Evolutionary conservation across 2,797 vertebrate species (phyloP).

Genomic region (Poecilia gillii): DNA sequence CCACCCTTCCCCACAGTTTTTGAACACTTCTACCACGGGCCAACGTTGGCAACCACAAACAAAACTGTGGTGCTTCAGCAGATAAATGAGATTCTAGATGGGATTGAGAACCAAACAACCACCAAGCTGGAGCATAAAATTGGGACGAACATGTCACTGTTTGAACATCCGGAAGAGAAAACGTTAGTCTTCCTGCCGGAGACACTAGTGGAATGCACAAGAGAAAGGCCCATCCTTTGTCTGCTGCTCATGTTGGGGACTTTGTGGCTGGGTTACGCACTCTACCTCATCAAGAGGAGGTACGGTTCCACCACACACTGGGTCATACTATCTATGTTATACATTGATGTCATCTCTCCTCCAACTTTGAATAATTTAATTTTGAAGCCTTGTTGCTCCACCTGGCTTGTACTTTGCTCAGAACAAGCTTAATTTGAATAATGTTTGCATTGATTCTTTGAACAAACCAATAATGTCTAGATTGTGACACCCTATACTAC

Average conservation of each 20-base stretch:
- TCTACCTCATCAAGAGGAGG: slow-evolving; percentile 94
- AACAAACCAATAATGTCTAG: neutral
- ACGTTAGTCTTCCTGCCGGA: slow-evolving; percentile 52
- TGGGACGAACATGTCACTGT: slow-evolving; percentile 5
- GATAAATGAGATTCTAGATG: slow-evolving; percentile 66
- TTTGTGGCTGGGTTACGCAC: slow-evolving; percentile 89
- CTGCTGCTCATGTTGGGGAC: slow-evolving; percentile 93
- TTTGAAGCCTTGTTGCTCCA: neutral
- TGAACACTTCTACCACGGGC: slow-evolving; percentile 83
- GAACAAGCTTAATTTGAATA: neutral
- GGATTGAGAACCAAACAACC: slow-evolving; percentile 45
- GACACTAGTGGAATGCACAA: slow-evolving; percentile 72
- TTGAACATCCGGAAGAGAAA: slow-evolving; percentile 25
- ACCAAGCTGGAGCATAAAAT: neutral
- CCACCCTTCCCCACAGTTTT: slow-evolving; percentile 83
- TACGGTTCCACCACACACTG: slow-evolving; percentile 46
- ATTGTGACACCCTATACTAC: neutral
- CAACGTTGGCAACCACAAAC: slow-evolving; percentile 64
- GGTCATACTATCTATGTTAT: neutral
- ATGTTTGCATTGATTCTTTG: neutral
- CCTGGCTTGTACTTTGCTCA: neutral
- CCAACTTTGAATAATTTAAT: no score
- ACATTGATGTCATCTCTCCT: neutral
- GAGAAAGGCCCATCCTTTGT: slow-evolving; percentile 88
- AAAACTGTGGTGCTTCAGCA: slow-evolving; percentile 67